A percentile compares a stretch with the other conserved stretches of the same genome.
Evolutionary conservation across 2,888 invertebrate species (phyloP).

Genomic region (Druceiella hillmani): DNA sequence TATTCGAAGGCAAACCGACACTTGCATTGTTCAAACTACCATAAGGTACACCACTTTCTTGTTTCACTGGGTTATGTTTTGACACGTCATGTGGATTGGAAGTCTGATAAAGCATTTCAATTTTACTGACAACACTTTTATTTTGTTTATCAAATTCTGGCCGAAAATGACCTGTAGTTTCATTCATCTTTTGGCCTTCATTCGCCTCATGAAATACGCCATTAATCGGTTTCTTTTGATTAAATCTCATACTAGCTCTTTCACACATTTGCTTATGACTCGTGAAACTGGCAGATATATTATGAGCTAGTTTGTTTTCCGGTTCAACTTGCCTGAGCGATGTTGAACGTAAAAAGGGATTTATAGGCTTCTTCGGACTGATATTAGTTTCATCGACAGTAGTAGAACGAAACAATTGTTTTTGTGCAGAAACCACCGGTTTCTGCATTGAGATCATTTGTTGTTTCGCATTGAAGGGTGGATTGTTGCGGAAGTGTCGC

Average conservation of each 20-base stretch:
- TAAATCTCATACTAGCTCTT: too few relatives aligned
- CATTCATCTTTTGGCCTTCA: slow-evolving; percentile 5
- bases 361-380: slow-evolving; percentile 17
- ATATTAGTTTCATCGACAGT: slow-evolving; percentile 14
- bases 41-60: too few relatives aligned
- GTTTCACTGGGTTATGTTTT: too few relatives aligned
- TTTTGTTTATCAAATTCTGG: slow-evolving; percentile 4
- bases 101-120: background rate
- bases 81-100: too few relatives aligned
- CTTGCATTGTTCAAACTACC: too few relatives aligned
- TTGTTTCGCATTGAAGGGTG: background rate
- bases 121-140: slow-evolving; percentile 4
- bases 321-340: slow-evolving; percentile 25
- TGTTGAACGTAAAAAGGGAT: slow-evolving; percentile 23
- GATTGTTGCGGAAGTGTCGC: slow-evolving; percentile 15
- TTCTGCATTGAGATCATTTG: slow-evolving; percentile 8
- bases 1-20: too few relatives aligned
- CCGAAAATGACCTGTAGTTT: background rate
- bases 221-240: too few relatives aligned
- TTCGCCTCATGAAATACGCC: slow-evolving; percentile 2
- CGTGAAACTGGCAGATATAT: background rate
- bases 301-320: slow-evolving; percentile 32
- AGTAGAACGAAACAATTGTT: slow-evolving; percentile 14
- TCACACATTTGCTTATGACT: too few relatives aligned
- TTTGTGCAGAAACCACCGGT: slow-evolving; percentile 15